Conservation (phyloP, 2,888 invertebrate species). For the Cremastinae sp. region DNA sequence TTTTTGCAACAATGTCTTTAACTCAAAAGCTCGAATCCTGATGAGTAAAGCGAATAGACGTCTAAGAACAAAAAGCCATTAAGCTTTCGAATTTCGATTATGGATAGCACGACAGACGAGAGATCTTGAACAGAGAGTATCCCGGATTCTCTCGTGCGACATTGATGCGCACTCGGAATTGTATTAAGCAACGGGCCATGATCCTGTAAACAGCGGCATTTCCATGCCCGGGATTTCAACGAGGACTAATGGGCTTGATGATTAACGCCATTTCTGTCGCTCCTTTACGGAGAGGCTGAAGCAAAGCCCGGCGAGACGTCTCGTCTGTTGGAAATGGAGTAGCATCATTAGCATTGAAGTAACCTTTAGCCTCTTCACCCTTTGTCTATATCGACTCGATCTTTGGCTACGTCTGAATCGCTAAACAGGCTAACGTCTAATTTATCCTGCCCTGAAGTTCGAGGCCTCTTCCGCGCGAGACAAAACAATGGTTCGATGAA, state of each 20-base stretch:
- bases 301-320: conserved; percentile 36
- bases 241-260: conserved; percentile 60
- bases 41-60: conserved; percentile 29
- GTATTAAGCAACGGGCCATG: conserved; percentile 66
- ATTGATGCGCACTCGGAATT: conserved; percentile 48
- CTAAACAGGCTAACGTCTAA: neutral
- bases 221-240: conserved; percentile 67
- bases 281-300: conserved; percentile 31
- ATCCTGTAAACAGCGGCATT: conserved; percentile 71
- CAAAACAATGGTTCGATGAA: conserved; percentile 10
- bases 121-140: conserved; percentile 10
- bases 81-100: conserved; percentile 35
- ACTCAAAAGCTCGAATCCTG: too few species aligned
- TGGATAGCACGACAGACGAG: conserved; percentile 29
- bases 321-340: conserved; percentile 47
- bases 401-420: neutral
- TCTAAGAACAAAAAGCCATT: conserved; percentile 30
- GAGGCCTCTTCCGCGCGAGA: neutral
- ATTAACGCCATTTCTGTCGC: conserved; percentile 50
- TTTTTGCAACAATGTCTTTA: too few species aligned
- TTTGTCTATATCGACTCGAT: neutral
- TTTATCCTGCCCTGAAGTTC: conserved; percentile 13
- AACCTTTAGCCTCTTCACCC: neutral
- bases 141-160: conserved; percentile 24
- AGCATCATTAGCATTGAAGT: conserved; percentile 46